These are phyloP conservation scores for Crotalus tigris DNA, from an alignment of 2,113 vertebrate genomes.

Conservation along the genomic window DNA sequence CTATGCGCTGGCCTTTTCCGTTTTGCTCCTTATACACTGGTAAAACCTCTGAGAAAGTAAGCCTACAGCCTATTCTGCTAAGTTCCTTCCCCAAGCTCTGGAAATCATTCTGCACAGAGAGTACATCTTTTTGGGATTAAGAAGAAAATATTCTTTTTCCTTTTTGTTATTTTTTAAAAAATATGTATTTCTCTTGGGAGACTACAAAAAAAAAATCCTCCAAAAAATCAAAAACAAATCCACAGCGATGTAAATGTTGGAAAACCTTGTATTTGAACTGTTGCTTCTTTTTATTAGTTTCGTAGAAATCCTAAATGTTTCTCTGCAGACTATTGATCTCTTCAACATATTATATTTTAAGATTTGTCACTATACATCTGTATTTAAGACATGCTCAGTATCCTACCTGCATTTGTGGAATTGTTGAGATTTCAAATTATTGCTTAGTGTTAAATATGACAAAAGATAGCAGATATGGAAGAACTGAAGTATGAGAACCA, in stretches of 20 bases:
- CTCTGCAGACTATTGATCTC: not conserved
- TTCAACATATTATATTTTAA: not conserved
- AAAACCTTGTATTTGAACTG: not conserved
- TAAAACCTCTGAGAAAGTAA: no score
- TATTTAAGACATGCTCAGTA: not conserved
- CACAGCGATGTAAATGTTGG: not conserved
- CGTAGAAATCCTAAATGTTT: not conserved
- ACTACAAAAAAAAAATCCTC: not conserved
- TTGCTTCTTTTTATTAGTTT: not conserved
- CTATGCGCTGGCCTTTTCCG: no score
- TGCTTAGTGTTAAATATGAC: not conserved
- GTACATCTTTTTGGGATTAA: no score
- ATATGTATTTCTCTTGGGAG: not conserved
- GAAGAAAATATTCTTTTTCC: not conserved
- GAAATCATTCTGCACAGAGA: no score
- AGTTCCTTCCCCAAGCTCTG: no score
- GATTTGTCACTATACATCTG: not conserved
- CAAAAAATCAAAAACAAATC: not conserved
- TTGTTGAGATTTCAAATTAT: not conserved
- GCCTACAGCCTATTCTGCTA: no score
- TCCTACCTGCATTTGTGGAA: not conserved
- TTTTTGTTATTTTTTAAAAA: not conserved
- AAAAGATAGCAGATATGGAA: not conserved
- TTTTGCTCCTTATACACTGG: no score
- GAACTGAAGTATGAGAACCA: not conserved